phyloP scores from a whole-genome alignment of 2,888 invertebrate genomes.

The Oconnorella tubifera region DNA sequence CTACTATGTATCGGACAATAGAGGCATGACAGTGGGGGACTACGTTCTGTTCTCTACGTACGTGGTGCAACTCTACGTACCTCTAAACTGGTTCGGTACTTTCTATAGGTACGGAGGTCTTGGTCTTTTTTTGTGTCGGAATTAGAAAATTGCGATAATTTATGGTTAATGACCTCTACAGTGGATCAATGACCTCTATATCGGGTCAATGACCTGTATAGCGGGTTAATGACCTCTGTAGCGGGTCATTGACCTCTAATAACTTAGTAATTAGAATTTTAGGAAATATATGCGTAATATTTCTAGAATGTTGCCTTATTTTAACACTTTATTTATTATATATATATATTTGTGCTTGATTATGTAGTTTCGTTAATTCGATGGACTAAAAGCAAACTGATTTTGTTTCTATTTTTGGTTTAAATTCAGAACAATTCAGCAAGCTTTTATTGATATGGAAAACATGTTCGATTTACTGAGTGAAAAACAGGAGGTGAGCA shows the following conservation, averaged over 20 bases:
- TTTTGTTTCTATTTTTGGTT: too few species aligned
- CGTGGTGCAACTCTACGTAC: slow-evolving; percentile 85
- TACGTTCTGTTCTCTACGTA: slow-evolving; percentile 94
- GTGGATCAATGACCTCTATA: too few species aligned
- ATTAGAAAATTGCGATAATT: slow-evolving; percentile 26
- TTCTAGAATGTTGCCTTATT: too few species aligned
- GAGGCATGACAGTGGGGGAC: slow-evolving; percentile 79
- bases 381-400: too few species aligned
- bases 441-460: slow-evolving; percentile 98
- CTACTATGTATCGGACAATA: slow-evolving; percentile 69
- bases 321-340: too few species aligned
- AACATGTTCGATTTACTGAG: slow-evolving; percentile 95
- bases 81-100: slow-evolving; percentile 96
- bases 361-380: too few species aligned
- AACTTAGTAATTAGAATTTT: too few species aligned
- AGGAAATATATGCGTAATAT: too few species aligned
- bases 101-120: slow-evolving; percentile 82
- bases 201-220: too few species aligned
- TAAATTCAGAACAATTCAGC: slow-evolving; percentile 87
- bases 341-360: background rate
- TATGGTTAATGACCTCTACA: too few species aligned
- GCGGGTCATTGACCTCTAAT: too few species aligned
- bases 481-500: slow-evolving; percentile 77
- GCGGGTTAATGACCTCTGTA: too few species aligned
- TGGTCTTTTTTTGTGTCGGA: background rate